Conservation (phyloP, 2,113 vertebrate species). For the Ondatra zibethicus region DNA sequence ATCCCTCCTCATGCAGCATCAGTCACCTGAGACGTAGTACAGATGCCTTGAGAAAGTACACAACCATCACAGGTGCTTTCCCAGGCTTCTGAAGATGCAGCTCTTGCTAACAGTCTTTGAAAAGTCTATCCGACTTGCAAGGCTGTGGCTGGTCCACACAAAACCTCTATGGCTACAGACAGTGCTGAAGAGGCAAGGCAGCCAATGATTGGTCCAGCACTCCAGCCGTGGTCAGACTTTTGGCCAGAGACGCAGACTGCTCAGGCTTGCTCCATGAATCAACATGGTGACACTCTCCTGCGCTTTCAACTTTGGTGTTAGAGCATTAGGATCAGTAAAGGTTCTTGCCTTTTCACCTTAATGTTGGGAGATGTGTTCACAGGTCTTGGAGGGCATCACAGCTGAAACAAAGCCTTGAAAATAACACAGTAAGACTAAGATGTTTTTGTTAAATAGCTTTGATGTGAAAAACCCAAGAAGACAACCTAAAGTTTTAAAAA, state of each 20-base stretch:
- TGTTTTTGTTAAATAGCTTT: no score
- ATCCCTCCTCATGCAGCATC: not conserved
- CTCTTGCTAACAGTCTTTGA: not conserved
- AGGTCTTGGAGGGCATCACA: no score
- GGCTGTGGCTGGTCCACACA: not conserved
- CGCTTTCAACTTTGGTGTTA: not conserved
- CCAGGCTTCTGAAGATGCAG: not conserved
- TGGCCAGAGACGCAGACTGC: no score
- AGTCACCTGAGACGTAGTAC: not conserved
- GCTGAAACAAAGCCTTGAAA: no score
- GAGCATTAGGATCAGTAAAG: not conserved
- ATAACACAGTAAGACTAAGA: no score
- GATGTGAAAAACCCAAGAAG: no score
- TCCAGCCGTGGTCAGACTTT: not conserved
- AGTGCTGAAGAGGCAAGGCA: not conserved
- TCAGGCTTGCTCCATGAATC: not conserved
- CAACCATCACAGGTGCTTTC: not conserved
- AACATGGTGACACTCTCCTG: not conserved
- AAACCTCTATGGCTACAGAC: not conserved
- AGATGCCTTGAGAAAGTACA: not conserved
- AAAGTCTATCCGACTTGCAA: not conserved
- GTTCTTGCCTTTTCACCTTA: no score
- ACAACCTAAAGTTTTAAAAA: no score
- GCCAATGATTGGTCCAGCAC: not conserved
- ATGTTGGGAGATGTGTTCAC: no score